phyloP scores from a whole-genome alignment of 2,797 vertebrate genomes.

The Nannoperca australis region DNA sequence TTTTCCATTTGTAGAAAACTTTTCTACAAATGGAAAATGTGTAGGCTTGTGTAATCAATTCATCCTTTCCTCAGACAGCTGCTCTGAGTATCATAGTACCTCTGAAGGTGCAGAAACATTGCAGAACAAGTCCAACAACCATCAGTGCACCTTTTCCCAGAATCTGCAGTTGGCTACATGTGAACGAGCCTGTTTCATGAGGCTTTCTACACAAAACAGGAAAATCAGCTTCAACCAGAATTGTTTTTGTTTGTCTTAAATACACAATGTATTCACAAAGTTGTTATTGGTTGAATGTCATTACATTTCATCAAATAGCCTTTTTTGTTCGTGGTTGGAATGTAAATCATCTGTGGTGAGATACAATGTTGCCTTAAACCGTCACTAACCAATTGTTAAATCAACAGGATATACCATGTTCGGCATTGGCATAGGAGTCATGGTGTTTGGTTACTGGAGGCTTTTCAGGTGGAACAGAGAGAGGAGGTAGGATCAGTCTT shows the following conservation, averaged over 20 bases:
- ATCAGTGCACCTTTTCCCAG: neutral
- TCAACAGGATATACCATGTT: slow-evolving; percentile 90
- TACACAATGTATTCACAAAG: too few relatives aligned
- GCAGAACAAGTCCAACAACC: neutral
- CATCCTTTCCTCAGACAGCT: too few relatives aligned
- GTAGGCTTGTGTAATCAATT: too few relatives aligned
- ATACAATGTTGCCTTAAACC: neutral
- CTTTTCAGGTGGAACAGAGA: slow-evolving; percentile 91
- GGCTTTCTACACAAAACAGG: neutral
- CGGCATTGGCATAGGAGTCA: slow-evolving; percentile 85
- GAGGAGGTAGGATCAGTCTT: slow-evolving; percentile 82
- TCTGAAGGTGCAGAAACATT: too few relatives aligned
- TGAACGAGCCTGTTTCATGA: neutral
- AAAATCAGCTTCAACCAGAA: too few relatives aligned
- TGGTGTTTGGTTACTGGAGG: slow-evolving; percentile 89
- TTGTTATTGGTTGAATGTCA: too few relatives aligned
- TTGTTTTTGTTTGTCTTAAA: too few relatives aligned
- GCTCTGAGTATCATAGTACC: too few relatives aligned
- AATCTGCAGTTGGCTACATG: neutral
- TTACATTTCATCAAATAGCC: too few relatives aligned
- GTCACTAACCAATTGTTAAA: neutral
- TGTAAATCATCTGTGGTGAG: neutral
- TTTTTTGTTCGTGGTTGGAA: neutral
- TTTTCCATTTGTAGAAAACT: too few relatives aligned
- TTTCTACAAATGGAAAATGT: too few relatives aligned